Evolutionary conservation across 2,888 invertebrate species (phyloP).

Genomic region (Dendrolimus houi): DNA sequence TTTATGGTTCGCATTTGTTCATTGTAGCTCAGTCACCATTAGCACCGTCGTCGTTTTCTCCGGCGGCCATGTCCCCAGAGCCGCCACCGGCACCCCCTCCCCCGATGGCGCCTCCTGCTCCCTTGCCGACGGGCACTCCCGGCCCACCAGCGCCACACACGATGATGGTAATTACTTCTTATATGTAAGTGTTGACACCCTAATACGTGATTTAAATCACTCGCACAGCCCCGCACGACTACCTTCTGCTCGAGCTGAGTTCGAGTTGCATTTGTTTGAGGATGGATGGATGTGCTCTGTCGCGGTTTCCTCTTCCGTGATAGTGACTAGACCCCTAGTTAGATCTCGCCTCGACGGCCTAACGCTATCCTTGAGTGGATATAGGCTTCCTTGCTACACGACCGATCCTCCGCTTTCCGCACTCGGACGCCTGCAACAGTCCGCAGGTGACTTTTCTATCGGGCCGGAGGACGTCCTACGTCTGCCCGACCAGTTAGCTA

Average conservation of each 20-base stretch:
- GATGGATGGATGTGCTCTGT: slow-evolving; percentile 20
- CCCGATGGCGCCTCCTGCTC: slow-evolving; percentile 49
- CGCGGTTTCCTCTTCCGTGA: slow-evolving; percentile 28
- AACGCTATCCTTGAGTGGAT: background rate
- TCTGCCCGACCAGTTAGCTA: slow-evolving; percentile 35
- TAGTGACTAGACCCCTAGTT: slow-evolving; percentile 26
- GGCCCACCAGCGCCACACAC: slow-evolving; percentile 67
- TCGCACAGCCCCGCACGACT: slow-evolving; percentile 65
- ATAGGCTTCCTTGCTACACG: background rate
- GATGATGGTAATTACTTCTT: slow-evolving; percentile 77
- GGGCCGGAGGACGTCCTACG: slow-evolving; percentile 17
- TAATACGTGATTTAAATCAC: slow-evolving; percentile 70
- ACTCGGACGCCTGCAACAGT: background rate
- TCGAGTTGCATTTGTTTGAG: slow-evolving; percentile 5
- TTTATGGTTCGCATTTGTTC: no score
- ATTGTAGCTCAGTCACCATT: slow-evolving; percentile 72
- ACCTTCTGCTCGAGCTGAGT: slow-evolving; percentile 2
- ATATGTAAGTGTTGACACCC: slow-evolving; percentile 77
- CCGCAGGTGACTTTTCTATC: background rate
- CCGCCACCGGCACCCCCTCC: slow-evolving; percentile 78
- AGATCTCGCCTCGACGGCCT: background rate
- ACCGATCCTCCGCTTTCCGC: background rate
- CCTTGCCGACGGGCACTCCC: slow-evolving; percentile 53
- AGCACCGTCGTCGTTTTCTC: slow-evolving; percentile 76
- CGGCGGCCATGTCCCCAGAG: slow-evolving; percentile 75